Base-by-base conservation (phyloP, 2,797 vertebrate species). In the Chaetodon trifasciatus region DNA sequence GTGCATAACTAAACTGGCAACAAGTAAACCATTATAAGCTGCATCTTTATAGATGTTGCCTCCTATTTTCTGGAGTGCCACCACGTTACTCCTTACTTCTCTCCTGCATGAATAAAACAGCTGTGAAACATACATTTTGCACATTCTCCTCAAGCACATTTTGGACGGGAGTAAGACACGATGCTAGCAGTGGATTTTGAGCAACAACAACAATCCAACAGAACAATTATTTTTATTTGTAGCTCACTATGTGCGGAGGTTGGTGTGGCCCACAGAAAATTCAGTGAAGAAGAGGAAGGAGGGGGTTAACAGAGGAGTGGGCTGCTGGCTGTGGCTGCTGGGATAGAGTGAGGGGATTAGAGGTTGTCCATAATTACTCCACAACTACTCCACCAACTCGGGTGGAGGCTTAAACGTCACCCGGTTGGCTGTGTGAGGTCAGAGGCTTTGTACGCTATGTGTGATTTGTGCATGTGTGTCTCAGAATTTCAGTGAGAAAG, bases 271-370 rank as follows among this genome's bases (percentile, higher is more conserved):
- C 12, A 37, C 19, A 32, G 32, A 72, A 65, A 70, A 79, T 65
- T 17, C 40, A 74, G 21, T 42, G 24, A 24, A 60, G 19, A 61
- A 50, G 16, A 65, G 62, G 47, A 50, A 67, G 74, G 66, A 37
- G 21, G 19, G 61, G 28, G 52, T 2, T 8, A 35, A 37, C 2
- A 12, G 67, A 55, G 55, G 42, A 50, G 47, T 24, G 69, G 61
- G 72, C 66, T 72, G 28, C 57, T 49, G 21, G 64, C 49, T 11
- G 35, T 74, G 28, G 49, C 70, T 76, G 76, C 58, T 76, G 55
- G 79, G 69, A 82, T 78, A 40, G 70, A 88, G 28, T 62, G 78
- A 82, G 61, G 78, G 85, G 90, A 89, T 92, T 90, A 91, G 65
- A 83, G 73, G 69, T 81, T 42, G 64, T 52, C 69, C 62, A 42